Evolutionary conservation across 2,888 invertebrate species (phyloP), one percentile per base, ranked within the genome.

Genomic region (Cryptophagus acutangulus): DNA sequence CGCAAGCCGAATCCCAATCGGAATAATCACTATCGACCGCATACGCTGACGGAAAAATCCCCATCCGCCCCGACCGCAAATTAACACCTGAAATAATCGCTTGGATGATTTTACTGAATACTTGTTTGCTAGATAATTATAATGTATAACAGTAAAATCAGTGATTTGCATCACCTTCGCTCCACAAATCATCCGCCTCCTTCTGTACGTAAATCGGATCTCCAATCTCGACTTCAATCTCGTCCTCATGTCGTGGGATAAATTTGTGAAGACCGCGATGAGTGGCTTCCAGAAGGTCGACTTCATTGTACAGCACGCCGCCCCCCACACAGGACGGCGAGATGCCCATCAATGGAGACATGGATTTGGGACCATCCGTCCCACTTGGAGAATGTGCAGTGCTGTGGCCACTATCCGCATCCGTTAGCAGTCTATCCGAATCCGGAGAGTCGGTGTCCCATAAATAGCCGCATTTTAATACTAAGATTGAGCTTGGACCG

Each of bases 151-250:
- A 20, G n/a, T 8, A 20, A n/a, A 20, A n/a, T n/a, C n/a, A 20
- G 8, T 15, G 16, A 33, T 33, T 20, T 20, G 6, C 20, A 61
- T 53, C 66, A 89, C 95, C 96, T 81, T 94, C 93, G 69, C 92
- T 93, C 97, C 97, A 97, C 48, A 94, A 75, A 69, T 97, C 97
- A 55, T 96, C 96, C 14, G 88, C 91, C 69, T 96, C 94, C 63
- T 90, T 91, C 65, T 92, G 90, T 52, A 99, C 93, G 65, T 95
- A 94, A 50, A 97, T 83, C 1, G 95, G 92, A 70, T 97, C 97
- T 1, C 97, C 97, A 42, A 96, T 94, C 73, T 97, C 96, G 17
- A 99, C 79, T 66, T 92, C 90, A 46, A 99, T 85, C 72, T 97
- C 96, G 60, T 96, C 96, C 48, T 85, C 84, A 69, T 96, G 96